Conservation (phyloP, 2,113 vertebrate genomes). For the Tachysurus fulvidraco region DNA sequence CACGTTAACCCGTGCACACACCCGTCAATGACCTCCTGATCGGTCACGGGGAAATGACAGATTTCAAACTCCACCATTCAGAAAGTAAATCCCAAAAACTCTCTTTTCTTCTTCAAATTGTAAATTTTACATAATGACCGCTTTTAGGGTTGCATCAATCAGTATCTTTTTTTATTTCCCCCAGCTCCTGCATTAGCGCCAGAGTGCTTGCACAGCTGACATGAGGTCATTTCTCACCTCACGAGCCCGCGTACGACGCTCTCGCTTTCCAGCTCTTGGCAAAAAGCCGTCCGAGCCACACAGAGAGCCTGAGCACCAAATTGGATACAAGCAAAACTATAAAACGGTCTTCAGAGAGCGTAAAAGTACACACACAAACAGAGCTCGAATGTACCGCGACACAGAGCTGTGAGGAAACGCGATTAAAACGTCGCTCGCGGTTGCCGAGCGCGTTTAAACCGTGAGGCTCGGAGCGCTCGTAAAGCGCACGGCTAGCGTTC, state of each 20-base stretch:
- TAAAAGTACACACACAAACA: constrained; percentile 48
- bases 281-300: constrained; percentile 29
- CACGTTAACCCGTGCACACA: constrained; percentile 1
- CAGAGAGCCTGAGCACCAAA: constrained; percentile 36
- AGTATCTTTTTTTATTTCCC: neutral
- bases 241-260: constrained; percentile 1
- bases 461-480: constrained; percentile 36
- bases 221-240: constrained; percentile 60
- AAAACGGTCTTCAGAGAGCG: constrained; percentile 47
- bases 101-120: neutral
- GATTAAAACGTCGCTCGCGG: constrained; percentile 47
- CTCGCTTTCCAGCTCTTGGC: constrained; percentile 41
- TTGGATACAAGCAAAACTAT: constrained; percentile 43
- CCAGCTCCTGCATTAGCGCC: neutral
- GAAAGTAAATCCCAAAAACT: constrained; percentile 9
- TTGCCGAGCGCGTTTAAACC: constrained; percentile 27
- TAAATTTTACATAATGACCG: constrained; percentile 20
- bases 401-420: constrained; percentile 46
- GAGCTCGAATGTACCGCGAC: constrained; percentile 15
- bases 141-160: constrained; percentile 37
- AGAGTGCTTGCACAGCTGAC: constrained; percentile 57
- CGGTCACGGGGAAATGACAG: neutral
- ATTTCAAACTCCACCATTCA: neutral
- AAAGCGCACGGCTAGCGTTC: constrained; percentile 33
- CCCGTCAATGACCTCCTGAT: constrained; percentile 5